Evolutionary conservation across 1,140 invertebrate species (phyloP).

Genomic region (Bombus waltoni): DNA sequence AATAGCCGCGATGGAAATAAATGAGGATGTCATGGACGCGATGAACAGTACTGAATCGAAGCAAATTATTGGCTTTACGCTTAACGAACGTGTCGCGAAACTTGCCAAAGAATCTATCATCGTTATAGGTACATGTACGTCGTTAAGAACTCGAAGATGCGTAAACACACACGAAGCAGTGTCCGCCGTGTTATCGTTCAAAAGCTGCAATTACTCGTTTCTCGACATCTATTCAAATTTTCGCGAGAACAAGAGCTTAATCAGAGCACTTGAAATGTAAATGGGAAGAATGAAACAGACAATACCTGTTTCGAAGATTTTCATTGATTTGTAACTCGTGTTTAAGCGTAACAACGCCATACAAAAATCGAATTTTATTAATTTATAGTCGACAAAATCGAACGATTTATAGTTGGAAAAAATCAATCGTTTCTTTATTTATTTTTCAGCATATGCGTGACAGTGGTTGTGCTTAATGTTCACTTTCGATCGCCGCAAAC

Average conservation of each 20-base stretch:
- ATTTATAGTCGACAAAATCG: background rate
- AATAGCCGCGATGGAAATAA: no score
- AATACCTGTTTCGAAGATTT: background rate
- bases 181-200: no score
- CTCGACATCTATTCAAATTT: slow-evolving; percentile 2
- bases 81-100: background rate
- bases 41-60: no score
- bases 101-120: background rate
- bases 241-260: background rate
- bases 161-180: background rate
- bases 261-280: background rate
- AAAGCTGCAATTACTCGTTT: slow-evolving; percentile 7
- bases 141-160: background rate
- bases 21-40: no score
- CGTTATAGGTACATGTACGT: no score
- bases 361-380: background rate
- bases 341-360: background rate
- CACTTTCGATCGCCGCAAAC: slow-evolving; percentile 98
- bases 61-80: no score
- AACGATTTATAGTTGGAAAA: background rate
- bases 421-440: background rate
- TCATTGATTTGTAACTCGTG: background rate
- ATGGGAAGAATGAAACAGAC: background rate
- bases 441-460: slow-evolving; percentile 95
- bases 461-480: slow-evolving; percentile 98